Percentiles rank a stretch among this genome's conserved stretches.
Evolutionary conservation across 2,888 invertebrate species (phyloP).

Genomic region (Trichogramma evanescens): DNA sequence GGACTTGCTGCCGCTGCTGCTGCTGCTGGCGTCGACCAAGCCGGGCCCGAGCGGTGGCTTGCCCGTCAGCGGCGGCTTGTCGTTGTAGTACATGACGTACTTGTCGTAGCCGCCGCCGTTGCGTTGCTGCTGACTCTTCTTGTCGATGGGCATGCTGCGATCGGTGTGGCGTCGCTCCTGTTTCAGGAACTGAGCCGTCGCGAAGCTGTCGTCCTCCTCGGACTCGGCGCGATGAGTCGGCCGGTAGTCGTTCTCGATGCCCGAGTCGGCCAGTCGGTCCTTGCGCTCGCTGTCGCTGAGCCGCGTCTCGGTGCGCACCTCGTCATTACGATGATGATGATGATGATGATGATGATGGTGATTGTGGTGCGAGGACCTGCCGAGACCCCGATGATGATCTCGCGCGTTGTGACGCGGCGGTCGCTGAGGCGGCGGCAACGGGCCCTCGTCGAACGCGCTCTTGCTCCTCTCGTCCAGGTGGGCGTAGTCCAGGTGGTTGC

Average conservation of each 20-base stretch:
- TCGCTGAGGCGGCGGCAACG: constrained; percentile 7
- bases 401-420: constrained; percentile 22
- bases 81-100: constrained; percentile 34
- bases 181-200: constrained; percentile 62
- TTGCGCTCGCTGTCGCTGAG: constrained; percentile 51
- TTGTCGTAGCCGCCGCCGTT: constrained; percentile 32
- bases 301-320: constrained; percentile 34
- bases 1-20: constrained; percentile 34
- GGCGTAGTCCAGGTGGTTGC: constrained; percentile 34
- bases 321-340: no score
- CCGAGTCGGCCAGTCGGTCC: constrained; percentile 67
- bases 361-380: no score
- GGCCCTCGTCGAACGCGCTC: constrained; percentile 13
- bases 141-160: constrained; percentile 49
- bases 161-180: constrained; percentile 71
- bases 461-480: constrained; percentile 40
- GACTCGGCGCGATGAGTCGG: constrained; percentile 56
- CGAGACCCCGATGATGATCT: constrained; percentile 36
- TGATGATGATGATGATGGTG: no score
- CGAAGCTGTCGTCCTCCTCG: constrained; percentile 66
- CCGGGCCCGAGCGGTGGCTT: constrained; percentile 39
- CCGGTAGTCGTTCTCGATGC: constrained; percentile 74
- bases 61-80: constrained; percentile 29
- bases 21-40: constrained; percentile 42
- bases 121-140: constrained; percentile 15